Evolutionary conservation across 1,140 invertebrate genomes (phyloP).

Genomic region (Drosophila suzukii): DNA sequence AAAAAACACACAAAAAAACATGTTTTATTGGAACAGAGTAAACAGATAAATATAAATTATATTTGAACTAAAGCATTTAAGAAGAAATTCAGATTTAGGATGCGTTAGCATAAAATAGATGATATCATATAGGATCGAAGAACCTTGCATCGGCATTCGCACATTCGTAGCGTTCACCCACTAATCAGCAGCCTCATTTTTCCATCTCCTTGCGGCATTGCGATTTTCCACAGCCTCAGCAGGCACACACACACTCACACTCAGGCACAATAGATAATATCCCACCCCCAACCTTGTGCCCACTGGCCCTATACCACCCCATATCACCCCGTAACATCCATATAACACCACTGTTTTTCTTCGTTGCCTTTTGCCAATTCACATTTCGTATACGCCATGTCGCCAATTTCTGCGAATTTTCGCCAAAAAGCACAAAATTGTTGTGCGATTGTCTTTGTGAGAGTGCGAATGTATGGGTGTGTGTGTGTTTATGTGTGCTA

Average conservation of each 20-base stretch:
- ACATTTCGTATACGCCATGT: conserved; percentile 65
- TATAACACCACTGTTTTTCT: not conserved
- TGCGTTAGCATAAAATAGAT: no score
- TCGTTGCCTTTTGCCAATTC: conserved; percentile 36
- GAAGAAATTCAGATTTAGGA: no score
- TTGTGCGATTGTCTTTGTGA: conserved; percentile 55
- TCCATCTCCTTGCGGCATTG: conserved; percentile 9
- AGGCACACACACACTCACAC: conserved; percentile 3
- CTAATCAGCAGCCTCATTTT: conserved; percentile 17
- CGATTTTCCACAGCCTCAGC: conserved; percentile 31
- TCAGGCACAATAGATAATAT: conserved; percentile 16
- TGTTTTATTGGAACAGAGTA: no score
- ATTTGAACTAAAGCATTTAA: no score
- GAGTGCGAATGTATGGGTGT: conserved; percentile 4
- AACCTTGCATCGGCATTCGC: not conserved
- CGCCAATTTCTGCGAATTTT: conserved; percentile 71
- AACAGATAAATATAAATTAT: no score
- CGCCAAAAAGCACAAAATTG: conserved; percentile 71
- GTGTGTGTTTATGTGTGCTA: conserved; percentile 19
- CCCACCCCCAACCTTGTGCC: conserved; percentile 8
- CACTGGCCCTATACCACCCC: not conserved
- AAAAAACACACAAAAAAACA: no score
- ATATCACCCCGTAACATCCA: not conserved
- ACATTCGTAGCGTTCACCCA: not conserved
- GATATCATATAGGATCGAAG: no score